Conservation (phyloP, 2,888 invertebrate species). For the Anarsia innoxiella region DNA sequence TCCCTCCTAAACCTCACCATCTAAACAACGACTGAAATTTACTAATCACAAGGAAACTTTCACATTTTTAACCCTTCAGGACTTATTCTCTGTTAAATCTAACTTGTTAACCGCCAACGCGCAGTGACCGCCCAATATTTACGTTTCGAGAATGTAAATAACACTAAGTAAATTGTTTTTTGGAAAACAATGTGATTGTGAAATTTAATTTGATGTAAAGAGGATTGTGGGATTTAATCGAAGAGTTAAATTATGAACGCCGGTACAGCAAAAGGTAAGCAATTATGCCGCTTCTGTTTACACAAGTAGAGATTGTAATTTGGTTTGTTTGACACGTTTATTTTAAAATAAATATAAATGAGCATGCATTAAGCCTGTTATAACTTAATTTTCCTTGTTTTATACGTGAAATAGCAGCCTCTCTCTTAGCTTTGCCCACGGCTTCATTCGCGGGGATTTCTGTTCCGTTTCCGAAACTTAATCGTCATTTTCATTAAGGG, state of each 20-base stretch:
- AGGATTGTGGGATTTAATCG: conserved; percentile 11
- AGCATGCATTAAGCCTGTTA: too few relatives aligned
- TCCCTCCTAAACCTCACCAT: conserved; percentile 31
- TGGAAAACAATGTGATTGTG: conserved; percentile 20
- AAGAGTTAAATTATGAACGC: not conserved
- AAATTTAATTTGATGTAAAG: conserved; percentile 15
- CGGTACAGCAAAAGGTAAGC: conserved; percentile 7
- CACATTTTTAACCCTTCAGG: too few relatives aligned
- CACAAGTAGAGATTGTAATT: too few relatives aligned
- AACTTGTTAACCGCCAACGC: too few relatives aligned
- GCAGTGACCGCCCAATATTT: conserved; percentile 19
- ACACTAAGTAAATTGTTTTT: conserved; percentile 11
- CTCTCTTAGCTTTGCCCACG: conserved; percentile 1
- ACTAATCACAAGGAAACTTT: too few relatives aligned
- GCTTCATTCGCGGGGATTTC: conserved; percentile 9
- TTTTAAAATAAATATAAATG: too few relatives aligned
- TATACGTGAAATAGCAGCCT: not conserved
- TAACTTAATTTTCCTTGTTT: conserved; percentile 4
- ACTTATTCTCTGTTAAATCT: too few relatives aligned
- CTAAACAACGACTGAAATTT: conserved; percentile 34
- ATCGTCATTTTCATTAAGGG: conserved; percentile 9
- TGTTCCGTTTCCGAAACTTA: conserved; percentile 10
- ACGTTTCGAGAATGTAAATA: conserved; percentile 19
- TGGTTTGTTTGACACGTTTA: too few relatives aligned
- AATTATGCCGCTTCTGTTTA: too few relatives aligned